These are phyloP conservation scores for Lacanobia wlatinum DNA, from an alignment of 2,888 invertebrate species.

Conservation along the genomic window DNA sequence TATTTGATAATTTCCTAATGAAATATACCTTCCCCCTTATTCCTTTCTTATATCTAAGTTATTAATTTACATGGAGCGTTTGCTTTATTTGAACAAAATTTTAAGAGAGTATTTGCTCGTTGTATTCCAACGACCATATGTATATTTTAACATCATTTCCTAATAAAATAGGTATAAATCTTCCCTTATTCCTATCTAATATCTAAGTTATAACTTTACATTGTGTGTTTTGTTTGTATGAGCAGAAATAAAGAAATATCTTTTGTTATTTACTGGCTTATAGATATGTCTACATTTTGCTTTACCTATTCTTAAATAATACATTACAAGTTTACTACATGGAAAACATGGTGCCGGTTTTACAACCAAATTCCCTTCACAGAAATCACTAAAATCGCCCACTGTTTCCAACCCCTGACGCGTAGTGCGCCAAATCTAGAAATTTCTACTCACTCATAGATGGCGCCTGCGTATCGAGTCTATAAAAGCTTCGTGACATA, in stretches of 20 bases:
- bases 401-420: slow-evolving; percentile 73
- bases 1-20: too few relatives aligned
- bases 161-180: too few relatives aligned
- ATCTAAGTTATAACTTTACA: too few relatives aligned
- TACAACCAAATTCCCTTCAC: too few relatives aligned
- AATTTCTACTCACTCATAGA: slow-evolving; percentile 84
- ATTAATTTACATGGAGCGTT: too few relatives aligned
- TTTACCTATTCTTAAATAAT: too few relatives aligned
- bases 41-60: neutral
- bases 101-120: too few relatives aligned
- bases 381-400: slow-evolving; percentile 40
- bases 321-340: neutral
- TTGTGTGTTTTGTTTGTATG: neutral
- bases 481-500: slow-evolving; percentile 81
- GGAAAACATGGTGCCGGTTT: too few relatives aligned
- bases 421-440: slow-evolving; percentile 78
- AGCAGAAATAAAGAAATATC: neutral
- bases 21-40: too few relatives aligned
- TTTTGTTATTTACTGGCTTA: neutral
- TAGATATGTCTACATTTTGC: neutral
- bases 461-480: slow-evolving; percentile 74
- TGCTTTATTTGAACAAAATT: too few relatives aligned
- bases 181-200: neutral
- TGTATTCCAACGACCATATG: too few relatives aligned
- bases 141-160: too few relatives aligned